phyloP scores from a whole-genome alignment of 2,797 vertebrate species.

The Oreortyx pictus region DNA sequence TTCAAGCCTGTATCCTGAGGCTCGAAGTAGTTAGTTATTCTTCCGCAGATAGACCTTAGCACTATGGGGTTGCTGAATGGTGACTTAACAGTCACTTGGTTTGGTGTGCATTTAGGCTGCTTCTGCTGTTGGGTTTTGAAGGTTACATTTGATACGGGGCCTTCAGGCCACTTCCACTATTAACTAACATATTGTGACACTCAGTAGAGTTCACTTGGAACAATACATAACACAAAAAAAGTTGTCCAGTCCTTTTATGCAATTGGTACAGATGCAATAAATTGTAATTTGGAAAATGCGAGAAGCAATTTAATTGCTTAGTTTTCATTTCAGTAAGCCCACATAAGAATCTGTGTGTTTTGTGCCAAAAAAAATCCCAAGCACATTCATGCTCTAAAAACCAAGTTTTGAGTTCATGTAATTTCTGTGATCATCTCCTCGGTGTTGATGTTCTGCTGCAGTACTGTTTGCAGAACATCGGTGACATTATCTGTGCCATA shows the following conservation, averaged over 20 bases:
- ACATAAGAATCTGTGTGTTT: not conserved
- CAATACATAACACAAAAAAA: not conserved
- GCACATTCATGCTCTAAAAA: not conserved
- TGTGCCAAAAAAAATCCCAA: not conserved
- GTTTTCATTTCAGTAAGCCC: not conserved
- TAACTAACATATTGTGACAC: conserved; percentile 49
- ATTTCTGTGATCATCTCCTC: not conserved
- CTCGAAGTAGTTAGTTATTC: not conserved
- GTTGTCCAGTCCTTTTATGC: not conserved
- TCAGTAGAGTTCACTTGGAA: conserved; percentile 43
- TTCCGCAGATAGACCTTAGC: not conserved
- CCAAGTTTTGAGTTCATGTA: not conserved
- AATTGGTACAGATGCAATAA: not conserved
- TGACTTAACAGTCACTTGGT: not conserved
- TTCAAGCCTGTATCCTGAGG: not conserved
- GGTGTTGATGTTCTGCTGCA: not conserved
- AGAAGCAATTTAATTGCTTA: not conserved
- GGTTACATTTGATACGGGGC: conserved; percentile 22
- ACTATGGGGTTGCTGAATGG: conserved; percentile 33
- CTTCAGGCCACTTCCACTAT: conserved; percentile 41
- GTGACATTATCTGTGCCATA: not conserved
- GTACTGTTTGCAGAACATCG: not conserved
- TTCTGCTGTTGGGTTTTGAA: conserved; percentile 53
- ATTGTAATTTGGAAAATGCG: not conserved
- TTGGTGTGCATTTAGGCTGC: not conserved